phyloP scores from a whole-genome alignment of 2,797 vertebrate species.

The Arnoldichthys spilopterus region DNA sequence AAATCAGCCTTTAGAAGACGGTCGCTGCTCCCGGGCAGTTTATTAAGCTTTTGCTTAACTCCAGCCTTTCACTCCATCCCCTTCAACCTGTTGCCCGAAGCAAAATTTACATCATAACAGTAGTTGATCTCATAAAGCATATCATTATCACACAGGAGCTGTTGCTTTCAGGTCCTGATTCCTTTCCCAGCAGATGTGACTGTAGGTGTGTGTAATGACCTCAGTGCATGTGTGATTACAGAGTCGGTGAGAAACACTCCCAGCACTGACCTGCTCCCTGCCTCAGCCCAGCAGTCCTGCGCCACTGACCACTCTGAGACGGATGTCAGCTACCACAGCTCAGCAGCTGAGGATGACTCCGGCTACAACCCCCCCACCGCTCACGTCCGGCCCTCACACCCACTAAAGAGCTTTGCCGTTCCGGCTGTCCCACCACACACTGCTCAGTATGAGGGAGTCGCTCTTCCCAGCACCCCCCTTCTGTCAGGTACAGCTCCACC shows the following conservation, averaged over 20 bases:
- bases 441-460: constrained; percentile 84
- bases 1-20: background rate
- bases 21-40: background rate
- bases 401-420: constrained; percentile 96
- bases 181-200: background rate
- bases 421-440: constrained; percentile 81
- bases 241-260: constrained; percentile 94
- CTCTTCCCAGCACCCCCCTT: constrained; percentile 90
- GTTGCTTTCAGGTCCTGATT: background rate
- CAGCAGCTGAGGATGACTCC: constrained; percentile 87
- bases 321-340: constrained; percentile 83
- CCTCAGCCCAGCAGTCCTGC: constrained; percentile 83
- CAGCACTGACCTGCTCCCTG: constrained; percentile 89
- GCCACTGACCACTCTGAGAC: constrained; percentile 87
- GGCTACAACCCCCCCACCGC: constrained; percentile 86
- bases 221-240: constrained; percentile 62
- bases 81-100: background rate
- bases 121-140: background rate
- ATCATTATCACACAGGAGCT: background rate
- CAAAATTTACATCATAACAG: background rate
- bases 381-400: constrained; percentile 86
- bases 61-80: background rate
- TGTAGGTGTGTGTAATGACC: background rate
- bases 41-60: background rate
- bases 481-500: constrained; percentile 90